phyloP scores from a whole-genome alignment of 2,113 vertebrate genomes.

The Atrichornis clamosus region DNA sequence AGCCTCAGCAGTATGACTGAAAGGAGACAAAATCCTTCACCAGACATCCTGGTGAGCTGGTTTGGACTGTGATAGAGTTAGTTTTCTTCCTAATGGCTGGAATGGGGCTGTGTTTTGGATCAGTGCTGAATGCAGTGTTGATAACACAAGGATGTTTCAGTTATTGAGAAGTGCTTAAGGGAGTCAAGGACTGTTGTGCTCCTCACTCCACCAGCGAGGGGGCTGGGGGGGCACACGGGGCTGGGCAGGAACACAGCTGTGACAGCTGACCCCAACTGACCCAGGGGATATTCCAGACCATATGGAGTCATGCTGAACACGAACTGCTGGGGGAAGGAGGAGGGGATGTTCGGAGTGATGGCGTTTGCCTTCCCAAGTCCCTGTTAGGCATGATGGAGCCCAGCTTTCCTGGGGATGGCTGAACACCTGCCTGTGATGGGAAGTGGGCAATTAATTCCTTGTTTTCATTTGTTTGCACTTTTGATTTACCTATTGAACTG shows the following conservation, averaged over 20 bases:
- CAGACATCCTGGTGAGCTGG: background rate
- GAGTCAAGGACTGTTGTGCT: background rate
- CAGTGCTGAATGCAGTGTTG: background rate
- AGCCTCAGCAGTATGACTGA: background rate
- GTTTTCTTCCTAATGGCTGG: background rate
- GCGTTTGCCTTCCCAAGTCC: background rate
- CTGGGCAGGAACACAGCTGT: background rate
- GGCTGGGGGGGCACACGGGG: background rate
- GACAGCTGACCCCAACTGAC: background rate
- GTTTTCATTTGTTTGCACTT: background rate
- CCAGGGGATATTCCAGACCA: background rate
- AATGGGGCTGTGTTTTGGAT: background rate
- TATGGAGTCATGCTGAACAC: background rate
- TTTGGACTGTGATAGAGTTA: background rate
- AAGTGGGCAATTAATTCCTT: background rate
- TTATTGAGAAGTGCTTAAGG: background rate
- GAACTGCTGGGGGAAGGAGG: background rate
- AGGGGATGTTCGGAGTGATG: background rate
- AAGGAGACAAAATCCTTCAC: background rate
- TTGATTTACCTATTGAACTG: background rate
- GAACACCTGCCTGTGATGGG: background rate
- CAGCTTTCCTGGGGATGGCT: background rate
- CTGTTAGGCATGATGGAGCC: background rate
- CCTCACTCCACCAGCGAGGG: background rate
- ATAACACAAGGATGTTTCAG: background rate